Conservation (phyloP, 2,113 vertebrate genomes). For the Pardalotus punctatus region DNA sequence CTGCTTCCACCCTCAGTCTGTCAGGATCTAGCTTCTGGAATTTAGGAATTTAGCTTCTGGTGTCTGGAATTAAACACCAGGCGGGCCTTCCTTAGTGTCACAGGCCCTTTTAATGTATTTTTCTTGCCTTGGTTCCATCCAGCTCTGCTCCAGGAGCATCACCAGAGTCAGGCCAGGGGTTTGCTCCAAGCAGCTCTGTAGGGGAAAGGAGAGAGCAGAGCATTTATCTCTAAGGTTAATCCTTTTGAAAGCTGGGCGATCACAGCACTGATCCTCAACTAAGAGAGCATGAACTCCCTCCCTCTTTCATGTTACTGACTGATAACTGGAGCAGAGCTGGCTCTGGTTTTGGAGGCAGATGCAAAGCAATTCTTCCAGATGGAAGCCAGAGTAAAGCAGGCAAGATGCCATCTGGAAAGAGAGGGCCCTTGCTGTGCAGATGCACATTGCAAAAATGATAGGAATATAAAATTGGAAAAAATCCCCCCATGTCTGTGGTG, state of each 20-base stretch:
- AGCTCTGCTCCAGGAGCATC: background rate
- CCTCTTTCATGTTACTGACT: background rate
- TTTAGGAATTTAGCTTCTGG: background rate
- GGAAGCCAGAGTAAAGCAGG: constrained; percentile 52
- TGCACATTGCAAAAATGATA: constrained; percentile 3
- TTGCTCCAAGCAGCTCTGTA: background rate
- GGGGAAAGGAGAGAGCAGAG: background rate
- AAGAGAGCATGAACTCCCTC: background rate
- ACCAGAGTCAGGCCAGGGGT: background rate
- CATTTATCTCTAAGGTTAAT: background rate
- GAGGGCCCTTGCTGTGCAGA: constrained; percentile 20
- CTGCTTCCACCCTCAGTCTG: background rate
- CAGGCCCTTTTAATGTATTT: background rate
- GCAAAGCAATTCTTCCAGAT: constrained; percentile 46
- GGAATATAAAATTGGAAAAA: constrained; percentile 20
- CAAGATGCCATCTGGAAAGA: constrained; percentile 55
- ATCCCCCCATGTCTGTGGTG: background rate
- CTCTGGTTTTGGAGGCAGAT: constrained; percentile 37
- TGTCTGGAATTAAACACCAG: background rate
- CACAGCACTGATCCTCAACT: background rate
- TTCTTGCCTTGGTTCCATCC: background rate
- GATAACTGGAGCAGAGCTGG: constrained; percentile 39
- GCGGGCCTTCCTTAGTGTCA: background rate
- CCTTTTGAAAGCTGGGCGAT: background rate
- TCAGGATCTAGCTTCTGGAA: background rate